Evolutionary conservation across 2,888 invertebrate species (phyloP), one percentile per base, ranked within the genome.

Genomic region (Phragmatobia fuliginosa): DNA sequence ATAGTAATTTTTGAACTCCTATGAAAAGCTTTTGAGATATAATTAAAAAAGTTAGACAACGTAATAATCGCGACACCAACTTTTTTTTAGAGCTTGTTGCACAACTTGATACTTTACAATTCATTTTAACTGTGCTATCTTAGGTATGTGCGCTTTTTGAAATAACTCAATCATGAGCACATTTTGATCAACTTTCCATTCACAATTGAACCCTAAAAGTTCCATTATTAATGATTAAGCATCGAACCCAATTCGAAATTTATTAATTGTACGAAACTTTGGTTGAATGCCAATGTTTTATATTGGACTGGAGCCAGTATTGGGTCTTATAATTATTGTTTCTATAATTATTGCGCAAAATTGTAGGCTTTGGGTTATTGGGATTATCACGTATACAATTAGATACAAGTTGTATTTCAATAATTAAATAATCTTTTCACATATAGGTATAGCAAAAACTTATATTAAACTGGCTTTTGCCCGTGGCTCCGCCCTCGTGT

Each of bases 261-360:
- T 70, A 82, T 72, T 80, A 82, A 76, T 82, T 82, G 74, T 63
- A 62, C 41, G 31, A 28, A 71, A 73, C 18, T 80, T 82, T 80
- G 80, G 82, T 74, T 66, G 68, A 71, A 56, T 5, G 83, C 82
- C 82, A 80, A 76, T 21, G 71, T 74, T 74, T 74, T 78, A 67
- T 73, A 74, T 80, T 82, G 83, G 82, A 73, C 70, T 69, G 69
- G 52, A 75, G 82, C 82, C 80, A 82, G 64, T 52, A 56, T 68
- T 28, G 56, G 28, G 66, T 66, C 62, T 72, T 68, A 80, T 72
- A 74, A 80, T 80, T 67, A 80, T 82, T 75, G 74, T 66, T 76
- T 75, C 65, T 61, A 71, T 73, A 68, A 70, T 77, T 66, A 77
- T 68, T 73, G 68, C 62, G 67, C 65, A n/a, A 32, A 64, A 36